Conservation (phyloP, 2,888 invertebrate genomes). For the Drosophila anceps region DNA sequence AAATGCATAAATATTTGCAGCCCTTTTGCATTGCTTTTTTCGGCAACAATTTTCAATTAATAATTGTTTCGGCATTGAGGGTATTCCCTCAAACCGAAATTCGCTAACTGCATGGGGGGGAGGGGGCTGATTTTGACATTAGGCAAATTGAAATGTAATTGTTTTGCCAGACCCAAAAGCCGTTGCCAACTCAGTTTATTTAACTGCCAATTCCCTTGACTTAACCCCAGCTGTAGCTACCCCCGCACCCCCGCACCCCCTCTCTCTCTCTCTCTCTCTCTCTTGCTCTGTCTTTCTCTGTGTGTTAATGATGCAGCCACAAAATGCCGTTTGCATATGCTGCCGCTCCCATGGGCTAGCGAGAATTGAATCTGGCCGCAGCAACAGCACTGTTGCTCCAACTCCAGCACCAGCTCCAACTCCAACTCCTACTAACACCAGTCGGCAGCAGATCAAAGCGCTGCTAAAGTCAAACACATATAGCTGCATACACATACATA, state of each 20-base stretch:
- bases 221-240: not conserved
- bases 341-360: constrained; percentile 66
- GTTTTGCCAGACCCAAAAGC: constrained; percentile 60
- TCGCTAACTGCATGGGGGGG: constrained; percentile 15
- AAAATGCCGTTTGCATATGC: constrained; percentile 77
- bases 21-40: constrained; percentile 32
- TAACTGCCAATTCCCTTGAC: constrained; percentile 37
- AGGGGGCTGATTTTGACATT: constrained; percentile 69
- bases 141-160: constrained; percentile 79
- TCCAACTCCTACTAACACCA: constrained; percentile 8
- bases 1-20: constrained; percentile 73
- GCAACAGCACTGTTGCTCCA: too few species aligned
- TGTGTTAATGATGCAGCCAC: constrained; percentile 78
- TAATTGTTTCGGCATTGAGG: constrained; percentile 59
- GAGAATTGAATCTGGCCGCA: constrained; percentile 22
- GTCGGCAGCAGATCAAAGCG: constrained; percentile 66
- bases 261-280: not conserved
- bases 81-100: constrained; percentile 7
- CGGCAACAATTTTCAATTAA: constrained; percentile 73
- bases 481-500: constrained; percentile 12
- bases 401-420: constrained; percentile 14
- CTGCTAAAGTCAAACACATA: constrained; percentile 48
- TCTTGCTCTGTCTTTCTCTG: not conserved
- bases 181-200: constrained; percentile 49
- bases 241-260: not conserved